A percentile compares a stretch with the other conserved stretches of the same genome.
These are phyloP conservation scores for Esox niger DNA, from an alignment of 2,113 vertebrate species.

Conservation along the genomic window DNA sequence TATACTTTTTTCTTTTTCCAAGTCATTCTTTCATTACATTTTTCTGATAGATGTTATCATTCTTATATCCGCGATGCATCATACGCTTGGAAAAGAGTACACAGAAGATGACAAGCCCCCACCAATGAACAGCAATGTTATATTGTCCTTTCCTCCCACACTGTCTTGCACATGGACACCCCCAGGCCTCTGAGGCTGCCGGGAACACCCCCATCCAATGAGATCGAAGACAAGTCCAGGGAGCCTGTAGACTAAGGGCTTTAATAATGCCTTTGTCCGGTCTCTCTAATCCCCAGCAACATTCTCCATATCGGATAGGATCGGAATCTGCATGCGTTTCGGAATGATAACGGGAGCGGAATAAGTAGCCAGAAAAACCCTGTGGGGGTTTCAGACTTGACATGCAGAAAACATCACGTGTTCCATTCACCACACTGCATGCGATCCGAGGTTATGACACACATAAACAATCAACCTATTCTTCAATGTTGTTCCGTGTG, in stretches of 20 bases:
- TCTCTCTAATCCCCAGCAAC: constrained; percentile 17
- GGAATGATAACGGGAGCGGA: too few relatives aligned
- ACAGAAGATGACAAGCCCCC: too few relatives aligned
- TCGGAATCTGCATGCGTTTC: not conserved
- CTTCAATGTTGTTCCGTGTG: not conserved
- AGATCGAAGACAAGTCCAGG: constrained; percentile 18
- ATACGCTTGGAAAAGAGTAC: too few relatives aligned
- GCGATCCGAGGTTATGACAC: constrained; percentile 20
- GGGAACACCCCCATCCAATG: not conserved
- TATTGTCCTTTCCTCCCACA: not conserved
- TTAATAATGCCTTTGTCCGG: constrained; percentile 15
- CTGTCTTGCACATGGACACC: not conserved
- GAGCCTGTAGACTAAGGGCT: constrained; percentile 15
- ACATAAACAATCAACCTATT: constrained; percentile 6
- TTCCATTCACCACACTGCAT: constrained; percentile 13
- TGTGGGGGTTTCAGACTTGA: constrained; percentile 2
- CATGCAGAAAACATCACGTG: constrained; percentile 18
- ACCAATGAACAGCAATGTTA: too few relatives aligned
- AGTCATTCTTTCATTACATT: too few relatives aligned
- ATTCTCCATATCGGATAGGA: not conserved
- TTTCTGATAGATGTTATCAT: too few relatives aligned
- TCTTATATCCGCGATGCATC: too few relatives aligned
- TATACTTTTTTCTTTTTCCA: too few relatives aligned
- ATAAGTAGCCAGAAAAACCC: constrained; percentile 1
- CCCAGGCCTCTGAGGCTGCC: not conserved